These are phyloP conservation scores for Rhingia campestris DNA, from an alignment of 2,888 invertebrate species.

Conservation along the genomic window DNA sequence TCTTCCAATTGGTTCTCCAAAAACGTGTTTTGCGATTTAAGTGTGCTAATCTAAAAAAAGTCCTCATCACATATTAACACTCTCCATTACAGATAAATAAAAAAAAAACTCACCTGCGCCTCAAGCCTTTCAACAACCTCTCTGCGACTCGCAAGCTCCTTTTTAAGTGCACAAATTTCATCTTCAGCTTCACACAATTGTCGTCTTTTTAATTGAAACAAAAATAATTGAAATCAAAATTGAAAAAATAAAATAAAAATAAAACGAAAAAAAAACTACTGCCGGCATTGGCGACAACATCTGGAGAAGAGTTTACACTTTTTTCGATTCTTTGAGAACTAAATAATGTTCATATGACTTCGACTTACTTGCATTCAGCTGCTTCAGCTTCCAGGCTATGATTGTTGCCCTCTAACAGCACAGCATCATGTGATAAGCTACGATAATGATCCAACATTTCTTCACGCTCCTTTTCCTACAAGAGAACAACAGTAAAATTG, in stretches of 20 bases:
- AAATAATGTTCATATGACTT: slow-evolving; percentile 12
- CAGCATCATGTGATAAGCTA: slow-evolving; percentile 90
- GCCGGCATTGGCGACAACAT: slow-evolving; percentile 69
- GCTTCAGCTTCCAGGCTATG: slow-evolving; percentile 91
- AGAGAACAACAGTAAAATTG: slow-evolving; percentile 44
- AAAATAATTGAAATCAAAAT: slow-evolving; percentile 62
- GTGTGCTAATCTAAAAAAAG: slow-evolving; percentile 78
- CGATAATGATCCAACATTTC: slow-evolving; percentile 92
- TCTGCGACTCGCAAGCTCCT: slow-evolving; percentile 85
- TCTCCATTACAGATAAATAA: neutral
- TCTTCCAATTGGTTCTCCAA: slow-evolving; percentile 87
- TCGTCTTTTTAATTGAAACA: slow-evolving; percentile 78
- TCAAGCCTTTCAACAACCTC: slow-evolving; percentile 84
- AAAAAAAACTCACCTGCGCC: slow-evolving; percentile 83
- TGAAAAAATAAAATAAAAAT: slow-evolving; percentile 80
- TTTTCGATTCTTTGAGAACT: slow-evolving; percentile 19
- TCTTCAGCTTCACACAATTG: slow-evolving; percentile 84
- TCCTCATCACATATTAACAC: neutral
- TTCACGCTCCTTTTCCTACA: slow-evolving; percentile 89
- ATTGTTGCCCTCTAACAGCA: slow-evolving; percentile 90
- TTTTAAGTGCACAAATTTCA: slow-evolving; percentile 86
- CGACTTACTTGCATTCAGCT: slow-evolving; percentile 86
- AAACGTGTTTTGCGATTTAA: slow-evolving; percentile 85
- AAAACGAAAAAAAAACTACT: slow-evolving; percentile 81
- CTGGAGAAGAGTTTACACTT: slow-evolving; percentile 48